Evolutionary conservation across 2,888 invertebrate genomes (phyloP).

Genomic region (Agrenia bidenticulata): DNA sequence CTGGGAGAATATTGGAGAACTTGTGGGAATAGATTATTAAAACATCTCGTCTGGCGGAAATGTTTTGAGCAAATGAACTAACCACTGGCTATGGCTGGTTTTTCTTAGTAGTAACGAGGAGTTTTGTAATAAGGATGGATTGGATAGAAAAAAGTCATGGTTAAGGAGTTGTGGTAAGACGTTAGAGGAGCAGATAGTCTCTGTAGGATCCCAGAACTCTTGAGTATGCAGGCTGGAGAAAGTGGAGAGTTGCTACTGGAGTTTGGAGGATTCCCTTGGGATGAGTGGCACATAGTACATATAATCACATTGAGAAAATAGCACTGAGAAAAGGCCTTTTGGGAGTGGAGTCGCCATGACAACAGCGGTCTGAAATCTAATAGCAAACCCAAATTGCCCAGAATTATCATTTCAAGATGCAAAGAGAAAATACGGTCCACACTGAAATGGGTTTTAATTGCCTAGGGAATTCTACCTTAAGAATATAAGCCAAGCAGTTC

Average conservation of each 20-base stretch:
- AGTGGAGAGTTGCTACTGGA: slow-evolving; percentile 32
- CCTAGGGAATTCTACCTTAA: slow-evolving; percentile 53
- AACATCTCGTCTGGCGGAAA: slow-evolving; percentile 1
- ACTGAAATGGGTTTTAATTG: slow-evolving; percentile 53
- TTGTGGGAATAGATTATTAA: slow-evolving; percentile 10
- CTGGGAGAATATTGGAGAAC: slow-evolving; percentile 7
- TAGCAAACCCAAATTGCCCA: slow-evolving; percentile 55
- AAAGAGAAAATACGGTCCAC: slow-evolving; percentile 53
- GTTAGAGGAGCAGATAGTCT: slow-evolving; percentile 4
- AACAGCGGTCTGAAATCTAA: slow-evolving; percentile 55
- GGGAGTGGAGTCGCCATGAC: slow-evolving; percentile 54
- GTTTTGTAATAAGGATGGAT: slow-evolving; percentile 1
- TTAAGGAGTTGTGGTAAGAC: slow-evolving; percentile 13
- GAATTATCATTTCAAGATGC: slow-evolving; percentile 56
- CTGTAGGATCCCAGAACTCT: background rate
- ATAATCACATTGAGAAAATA: slow-evolving; percentile 58
- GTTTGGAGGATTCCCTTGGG: slow-evolving; percentile 53
- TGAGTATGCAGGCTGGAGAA: slow-evolving; percentile 22
- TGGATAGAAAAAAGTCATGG: slow-evolving; percentile 14
- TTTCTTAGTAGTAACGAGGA: background rate
- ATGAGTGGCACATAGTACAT: slow-evolving; percentile 58
- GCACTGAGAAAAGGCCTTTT: slow-evolving; percentile 55
- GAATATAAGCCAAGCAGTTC: slow-evolving; percentile 23
- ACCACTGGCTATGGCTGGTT: too few species aligned
- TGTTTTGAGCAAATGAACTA: slow-evolving; percentile 6